Evolutionary conservation across 2,888 invertebrate species (phyloP), one percentile per base, ranked within the genome.

Genomic region (Drosophila pullipes): DNA sequence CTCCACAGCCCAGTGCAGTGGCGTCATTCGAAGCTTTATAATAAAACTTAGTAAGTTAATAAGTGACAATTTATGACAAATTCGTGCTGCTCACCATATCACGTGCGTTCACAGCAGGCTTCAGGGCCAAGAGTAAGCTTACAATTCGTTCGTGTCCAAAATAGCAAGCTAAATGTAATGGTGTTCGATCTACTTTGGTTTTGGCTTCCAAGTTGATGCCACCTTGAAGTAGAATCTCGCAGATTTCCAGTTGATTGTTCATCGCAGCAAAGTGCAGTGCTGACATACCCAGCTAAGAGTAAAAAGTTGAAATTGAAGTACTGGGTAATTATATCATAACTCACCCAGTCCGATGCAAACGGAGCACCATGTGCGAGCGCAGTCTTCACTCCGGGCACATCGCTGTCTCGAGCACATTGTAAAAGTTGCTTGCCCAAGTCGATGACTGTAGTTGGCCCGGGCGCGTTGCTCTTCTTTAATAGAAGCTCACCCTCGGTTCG

Each of bases 1-100:
- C 94, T 97, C 97, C 50, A 97, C 97, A 9, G 98, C 98, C 98
- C 98, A 98, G 94, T 99, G 98, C 68, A 99, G 94, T 47, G 98
- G 97, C 50, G 98, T 98, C 98, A 97, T 97, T 89, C 95, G 95
- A 25, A 97, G 93, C 97, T 97, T 89, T 54, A 52, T 25, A 61
- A 78, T 30, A 54, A 60, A 31, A 47, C 9, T 35, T 22, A 31
- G 2, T 37, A n/a, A 53, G 11, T 33, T 64, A 0, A 53, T 28
- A 28, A 5, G 11, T 28, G 7, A 16, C 2, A 18, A 11, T n/a
- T 7, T 3, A 9, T 47, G 1, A 11, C 18, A 18, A 41, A 11
- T 33, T 35, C 10, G 16, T 35, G 6, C 62, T 55, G 76, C 87
- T 92, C 93, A 97, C 97, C 96, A 97, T 96, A 93, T 97, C 97